Base-by-base conservation (phyloP, 2,113 vertebrate species). In the Prolemur simus region DNA sequence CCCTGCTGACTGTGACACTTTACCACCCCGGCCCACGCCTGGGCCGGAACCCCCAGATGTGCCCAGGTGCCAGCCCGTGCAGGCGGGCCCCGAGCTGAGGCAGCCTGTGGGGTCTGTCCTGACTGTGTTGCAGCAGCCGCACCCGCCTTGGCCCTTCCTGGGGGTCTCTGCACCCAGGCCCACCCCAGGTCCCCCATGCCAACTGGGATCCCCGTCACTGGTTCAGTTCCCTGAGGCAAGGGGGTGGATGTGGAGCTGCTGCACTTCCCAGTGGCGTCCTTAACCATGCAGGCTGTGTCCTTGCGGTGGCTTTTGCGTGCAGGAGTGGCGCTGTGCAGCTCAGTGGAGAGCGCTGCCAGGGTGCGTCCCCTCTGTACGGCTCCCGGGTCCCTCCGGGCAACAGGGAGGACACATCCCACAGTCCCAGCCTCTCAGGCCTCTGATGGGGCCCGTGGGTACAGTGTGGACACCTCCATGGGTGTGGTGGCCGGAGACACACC, bases 41-140 rank as follows among this genome's bases (percentile, higher is more conserved):
- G 17, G 13, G 5, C 7, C 1, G 0, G 45, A 54, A 39, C 27
- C 13, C 18, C 56, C 34, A 3, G 20, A 1, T 12, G 21, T n/a
- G 7, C 5, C 17, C 1, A 45, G 37, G 29, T 37, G 54, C 60
- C 32, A 23, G 86, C 2, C 56, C 42, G 52, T 0, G 0, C 37
- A 47, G 21, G 18, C 52, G 21, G 2, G 2, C 29, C 34, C 13
- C 17, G 5, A 0, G 5, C 86, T 0, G 6, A 73, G 54, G 18
- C 69, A 18, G 10, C 5, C 20, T 1, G 7, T 52, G 15, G 71
- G 14, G 49, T 6, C 15, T 3, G 0, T 63, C 45, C 32, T 7
- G 32, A 10, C 52, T 23, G 42, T 27, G 32, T 42, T 73, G 39
- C 71, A 45, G 71, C 71, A 45, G 71, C 71, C 39, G 14, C 23